Evolutionary conservation across 2,113 vertebrate species (phyloP).

Genomic region (Micronycteris hirsuta): DNA sequence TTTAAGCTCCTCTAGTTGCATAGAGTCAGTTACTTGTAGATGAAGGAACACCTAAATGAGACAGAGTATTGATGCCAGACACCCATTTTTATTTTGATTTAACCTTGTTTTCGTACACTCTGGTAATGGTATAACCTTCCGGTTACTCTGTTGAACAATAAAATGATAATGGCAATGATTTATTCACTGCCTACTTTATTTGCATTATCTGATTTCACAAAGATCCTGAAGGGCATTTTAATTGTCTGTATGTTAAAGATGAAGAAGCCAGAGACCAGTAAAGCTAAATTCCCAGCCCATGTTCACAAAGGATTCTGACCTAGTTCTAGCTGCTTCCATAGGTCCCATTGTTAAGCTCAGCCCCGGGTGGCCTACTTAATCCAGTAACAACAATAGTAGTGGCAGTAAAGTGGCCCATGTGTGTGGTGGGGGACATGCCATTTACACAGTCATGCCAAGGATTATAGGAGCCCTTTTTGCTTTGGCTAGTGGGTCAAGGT

Average conservation of each 20-base stretch:
- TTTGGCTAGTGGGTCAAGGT: neutral
- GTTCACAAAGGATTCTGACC: slow-evolving; percentile 57
- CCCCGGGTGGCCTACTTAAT: neutral
- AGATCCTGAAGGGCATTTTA: neutral
- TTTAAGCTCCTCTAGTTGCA: neutral
- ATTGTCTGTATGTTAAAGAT: slow-evolving; percentile 64
- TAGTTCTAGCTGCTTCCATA: neutral
- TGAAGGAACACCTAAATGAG: neutral
- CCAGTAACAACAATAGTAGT: neutral
- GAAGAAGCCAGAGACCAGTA: slow-evolving; percentile 66
- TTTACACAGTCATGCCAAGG: neutral
- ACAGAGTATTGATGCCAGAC: neutral
- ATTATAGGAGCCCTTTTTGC: neutral
- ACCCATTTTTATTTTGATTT: neutral
- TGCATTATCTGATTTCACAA: neutral
- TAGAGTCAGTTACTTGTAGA: neutral
- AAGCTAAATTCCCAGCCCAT: slow-evolving; percentile 42
- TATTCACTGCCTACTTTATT: neutral
- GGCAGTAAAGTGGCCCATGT: no score
- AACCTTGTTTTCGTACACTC: neutral
- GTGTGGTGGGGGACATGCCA: neutral
- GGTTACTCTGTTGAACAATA: neutral
- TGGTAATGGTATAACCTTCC: neutral
- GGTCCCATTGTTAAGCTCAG: neutral
- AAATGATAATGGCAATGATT: neutral